Base-by-base conservation (phyloP, 2,888 invertebrate species). In the Ceriagrion tenellum region DNA sequence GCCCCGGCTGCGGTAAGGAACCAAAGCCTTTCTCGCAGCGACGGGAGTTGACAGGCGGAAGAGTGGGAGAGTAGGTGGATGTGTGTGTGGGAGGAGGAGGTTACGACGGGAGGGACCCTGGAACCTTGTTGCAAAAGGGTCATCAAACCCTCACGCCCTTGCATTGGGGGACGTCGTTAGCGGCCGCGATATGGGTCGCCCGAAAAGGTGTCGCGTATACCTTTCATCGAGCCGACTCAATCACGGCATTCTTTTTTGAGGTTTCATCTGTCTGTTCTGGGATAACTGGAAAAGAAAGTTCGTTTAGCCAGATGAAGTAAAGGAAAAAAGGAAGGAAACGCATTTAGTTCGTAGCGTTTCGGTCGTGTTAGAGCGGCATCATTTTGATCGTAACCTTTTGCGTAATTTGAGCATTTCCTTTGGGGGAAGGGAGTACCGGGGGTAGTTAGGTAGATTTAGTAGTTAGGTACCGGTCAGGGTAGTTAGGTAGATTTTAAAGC, bases 1-100 rank as follows among this genome's bases (percentile, higher is more conserved):
- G 91, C 30, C 91, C 93, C 69, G 93, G 93, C 93, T 93, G 93
- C 93, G 93, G 93, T 93, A 93, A 93, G 93, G 93, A 93, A 93
- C 93, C 93, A 93, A 93, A 93, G 93, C 93, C 93, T 93, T 91
- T 56, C 16, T 20, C 63, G 63, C 63, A 69, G 63, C 23, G 30
- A 69, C 63, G 91, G 91, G 63, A 69, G 91, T 91, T 93, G 93
- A 69, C 69, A 69, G 93, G 93, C 40, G 91, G 40, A 63, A 26
- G 93, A 40, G 90, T 35, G 35, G 90, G 69, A n/a, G 47, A 47
- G 47, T 47, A 47, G 47, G 47, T 47, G 47, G 47, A 47, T 47
- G 8, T 59, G 1, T 56, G 90, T 55, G 90, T 91, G 91, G 91
- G 91, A 88, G 88, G 26, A 88, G 23, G 89, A 89, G 89, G 89